These are phyloP conservation scores for Drosophila hamatofila DNA, from an alignment of 2,888 invertebrate species.

Conservation along the genomic window DNA sequence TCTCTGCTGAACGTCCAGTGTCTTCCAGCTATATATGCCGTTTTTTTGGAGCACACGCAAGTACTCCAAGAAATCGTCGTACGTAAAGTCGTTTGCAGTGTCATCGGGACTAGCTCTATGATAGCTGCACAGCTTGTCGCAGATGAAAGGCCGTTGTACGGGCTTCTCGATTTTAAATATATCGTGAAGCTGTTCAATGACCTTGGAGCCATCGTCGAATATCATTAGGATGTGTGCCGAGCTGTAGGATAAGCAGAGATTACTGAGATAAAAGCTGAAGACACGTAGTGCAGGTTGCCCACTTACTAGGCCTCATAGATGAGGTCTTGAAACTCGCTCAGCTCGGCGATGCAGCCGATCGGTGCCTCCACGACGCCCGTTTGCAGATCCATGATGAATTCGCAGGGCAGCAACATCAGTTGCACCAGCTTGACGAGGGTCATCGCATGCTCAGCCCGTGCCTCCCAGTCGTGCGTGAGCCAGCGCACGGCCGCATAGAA, in stretches of 20 bases:
- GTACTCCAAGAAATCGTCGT: slow-evolving; percentile 47
- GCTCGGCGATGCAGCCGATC: slow-evolving; percentile 16
- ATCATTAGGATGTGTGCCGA: slow-evolving; percentile 8
- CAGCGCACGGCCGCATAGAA: slow-evolving; percentile 56
- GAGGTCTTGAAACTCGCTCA: slow-evolving; percentile 5
- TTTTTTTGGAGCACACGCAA: slow-evolving; percentile 36
- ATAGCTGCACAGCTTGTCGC: slow-evolving; percentile 38
- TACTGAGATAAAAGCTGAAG: not conserved
- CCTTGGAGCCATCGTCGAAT: slow-evolving; percentile 13
- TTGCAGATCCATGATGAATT: slow-evolving; percentile 14
- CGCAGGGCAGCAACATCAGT: slow-evolving; percentile 17
- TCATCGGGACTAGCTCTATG: slow-evolving; percentile 29
- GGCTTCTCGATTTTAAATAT: slow-evolving; percentile 5
- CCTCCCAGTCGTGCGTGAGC: slow-evolving; percentile 48
- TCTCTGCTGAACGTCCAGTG: not conserved
- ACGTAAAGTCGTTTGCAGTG: slow-evolving; percentile 18
- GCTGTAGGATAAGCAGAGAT: slow-evolving; percentile 2
- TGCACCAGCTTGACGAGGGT: slow-evolving; percentile 31
- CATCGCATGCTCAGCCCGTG: slow-evolving; percentile 6
- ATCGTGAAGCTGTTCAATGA: slow-evolving; percentile 17
- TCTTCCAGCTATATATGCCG: slow-evolving; percentile 11
- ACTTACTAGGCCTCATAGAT: slow-evolving; percentile 17
- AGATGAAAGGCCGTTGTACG: slow-evolving; percentile 38
- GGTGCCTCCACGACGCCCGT: not conserved
- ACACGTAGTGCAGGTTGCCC: not conserved